These are phyloP conservation scores for Tridacna crocea DNA, from an alignment of 2,888 invertebrate genomes.

Conservation along the genomic window DNA sequence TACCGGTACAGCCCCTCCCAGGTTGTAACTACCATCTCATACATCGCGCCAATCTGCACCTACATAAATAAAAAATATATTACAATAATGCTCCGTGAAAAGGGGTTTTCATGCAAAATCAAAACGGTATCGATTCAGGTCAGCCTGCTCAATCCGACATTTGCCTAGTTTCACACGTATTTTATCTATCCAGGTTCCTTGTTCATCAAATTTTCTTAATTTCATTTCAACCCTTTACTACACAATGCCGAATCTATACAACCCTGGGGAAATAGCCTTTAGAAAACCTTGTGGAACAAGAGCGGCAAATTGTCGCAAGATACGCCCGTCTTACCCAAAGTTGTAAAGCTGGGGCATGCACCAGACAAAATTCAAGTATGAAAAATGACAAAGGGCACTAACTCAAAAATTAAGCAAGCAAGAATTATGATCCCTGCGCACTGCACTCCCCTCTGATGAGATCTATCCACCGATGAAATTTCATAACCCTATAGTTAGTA, in stretches of 20 bases:
- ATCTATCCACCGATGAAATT: too few species aligned
- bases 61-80: slow-evolving; percentile 26
- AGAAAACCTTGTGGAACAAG: too few species aligned
- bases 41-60: slow-evolving; percentile 49
- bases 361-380: too few species aligned
- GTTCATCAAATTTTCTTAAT: not conserved
- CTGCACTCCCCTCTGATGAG: too few species aligned
- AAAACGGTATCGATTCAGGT: not conserved
- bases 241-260: not conserved
- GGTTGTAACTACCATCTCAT: slow-evolving; percentile 65
- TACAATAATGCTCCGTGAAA: not conserved
- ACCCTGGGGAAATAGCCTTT: too few species aligned
- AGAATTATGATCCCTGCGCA: too few species aligned
- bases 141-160: not conserved
- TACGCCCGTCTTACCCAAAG: too few species aligned
- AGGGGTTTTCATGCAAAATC: not conserved
- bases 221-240: not conserved
- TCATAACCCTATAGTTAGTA: too few species aligned
- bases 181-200: not conserved
- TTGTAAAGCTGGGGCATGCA: too few species aligned
- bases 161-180: not conserved
- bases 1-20: slow-evolving; percentile 64
- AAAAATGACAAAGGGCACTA: too few species aligned
- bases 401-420: too few species aligned
- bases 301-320: too few species aligned